Base-by-base conservation (phyloP, 2,888 invertebrate species). In the Synanthedon tipuliformis region DNA sequence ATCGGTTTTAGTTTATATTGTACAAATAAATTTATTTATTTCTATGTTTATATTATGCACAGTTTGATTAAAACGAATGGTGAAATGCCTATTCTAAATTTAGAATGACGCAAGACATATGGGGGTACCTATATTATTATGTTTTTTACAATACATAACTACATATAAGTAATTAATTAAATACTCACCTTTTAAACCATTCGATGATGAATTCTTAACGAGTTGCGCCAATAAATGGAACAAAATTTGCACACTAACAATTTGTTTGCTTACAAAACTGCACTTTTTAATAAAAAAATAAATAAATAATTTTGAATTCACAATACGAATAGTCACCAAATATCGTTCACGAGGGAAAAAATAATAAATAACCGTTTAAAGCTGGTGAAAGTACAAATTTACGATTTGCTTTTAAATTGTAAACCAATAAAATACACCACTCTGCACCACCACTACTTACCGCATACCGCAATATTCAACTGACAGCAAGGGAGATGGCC, bases 401-500 rank as follows among this genome's bases (percentile, higher is more conserved):
- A 54, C 78, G 75, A 72, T 67, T n/a, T 71, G 59, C 59, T 69
- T 63, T 67, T 62, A 64, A 63, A 62, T 58, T 66, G 55, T 60
- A 60, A 70, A 67, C 66, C 63, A 49, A 49, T 18, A 50, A 59
- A 68, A 64, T 68, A 61, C 56, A 57, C 59, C 49, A 58, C 49
- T 58, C 52, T 50, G 52, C 54, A 51, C 54, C 54, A 51, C 54
- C 62, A 68, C 73, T 69, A 54, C 58, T 71, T 71, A 55, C 73
- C 66, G 68, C 78, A 77, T 67, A 75, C 78, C 71, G 77, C 79
- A 81, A 72, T 34, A 71, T 58, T 69, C 66, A 71, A 81, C 81
- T 81, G 79, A 76, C 76, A 65, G 64, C 34, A 8, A 8, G 8
- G 34, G 34, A 34, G 34, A 23, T 23, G 23, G 5, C 23, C 23